Percentiles rank a stretch among this genome's conserved stretches.
Conservation (phyloP, 2,797 vertebrate species). For the Rallus crepitans region DNA sequence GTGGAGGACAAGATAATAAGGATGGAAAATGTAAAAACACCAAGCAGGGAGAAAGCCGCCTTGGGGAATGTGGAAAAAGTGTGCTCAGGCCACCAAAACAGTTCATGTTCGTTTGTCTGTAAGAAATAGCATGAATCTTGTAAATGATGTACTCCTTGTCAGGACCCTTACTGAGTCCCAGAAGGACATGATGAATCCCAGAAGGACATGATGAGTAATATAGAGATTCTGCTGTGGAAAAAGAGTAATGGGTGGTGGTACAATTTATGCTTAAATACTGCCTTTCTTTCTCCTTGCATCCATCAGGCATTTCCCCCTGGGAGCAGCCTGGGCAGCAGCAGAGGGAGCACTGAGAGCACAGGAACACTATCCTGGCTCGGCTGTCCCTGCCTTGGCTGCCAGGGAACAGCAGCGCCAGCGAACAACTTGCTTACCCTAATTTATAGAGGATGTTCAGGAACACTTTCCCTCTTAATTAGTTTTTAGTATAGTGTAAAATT, state of each 20-base stretch:
- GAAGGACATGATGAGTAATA: neutral
- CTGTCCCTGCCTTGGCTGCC: neutral
- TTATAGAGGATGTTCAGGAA: neutral
- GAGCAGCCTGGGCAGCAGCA: constrained; percentile 3
- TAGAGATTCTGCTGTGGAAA: neutral
- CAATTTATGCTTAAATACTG: neutral
- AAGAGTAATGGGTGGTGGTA: neutral
- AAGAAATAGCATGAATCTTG: neutral
- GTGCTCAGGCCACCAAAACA: rapidly evolving
- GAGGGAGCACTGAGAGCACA: constrained; percentile 31
- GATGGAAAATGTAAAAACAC: neutral
- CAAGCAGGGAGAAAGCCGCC: neutral
- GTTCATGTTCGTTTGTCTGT: neutral
- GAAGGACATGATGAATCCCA: neutral
- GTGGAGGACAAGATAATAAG: neutral
- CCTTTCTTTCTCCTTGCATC: neutral
- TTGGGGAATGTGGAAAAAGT: neutral
- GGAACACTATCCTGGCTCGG: neutral
- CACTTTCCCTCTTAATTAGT: neutral
- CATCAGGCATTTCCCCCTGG: neutral
- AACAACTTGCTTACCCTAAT: neutral
- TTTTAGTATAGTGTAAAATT: neutral
- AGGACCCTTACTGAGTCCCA: neutral
- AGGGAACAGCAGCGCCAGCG: neutral
- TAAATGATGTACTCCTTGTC: neutral